Percentiles rank a stretch among this genome's conserved stretches.
Conservation (phyloP, 1,140 invertebrate species). For the Ceratosolen solmsi region DNA sequence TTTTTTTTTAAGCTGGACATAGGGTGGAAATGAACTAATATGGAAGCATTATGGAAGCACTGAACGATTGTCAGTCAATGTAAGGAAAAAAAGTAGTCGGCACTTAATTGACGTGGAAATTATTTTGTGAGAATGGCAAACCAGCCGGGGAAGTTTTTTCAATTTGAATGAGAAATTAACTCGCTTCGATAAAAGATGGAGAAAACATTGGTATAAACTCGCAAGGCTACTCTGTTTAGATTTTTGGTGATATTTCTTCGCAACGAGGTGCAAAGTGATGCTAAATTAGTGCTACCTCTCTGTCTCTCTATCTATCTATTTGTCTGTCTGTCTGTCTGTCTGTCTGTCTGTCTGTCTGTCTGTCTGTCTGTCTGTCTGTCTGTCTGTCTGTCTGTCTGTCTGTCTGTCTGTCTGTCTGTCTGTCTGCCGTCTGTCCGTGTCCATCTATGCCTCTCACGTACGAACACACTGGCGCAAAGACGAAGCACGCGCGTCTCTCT, state of each 20-base stretch:
- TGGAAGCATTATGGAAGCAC: too few species aligned
- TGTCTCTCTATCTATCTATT: not conserved
- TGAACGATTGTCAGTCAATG: too few species aligned
- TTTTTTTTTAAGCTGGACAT: not conserved
- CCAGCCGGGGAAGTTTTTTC: not conserved
- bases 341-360: not conserved
- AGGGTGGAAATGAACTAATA: too few species aligned
- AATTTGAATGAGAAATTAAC: slow-evolving; percentile 8
- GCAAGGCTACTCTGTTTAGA: not conserved
- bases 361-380: too few species aligned
- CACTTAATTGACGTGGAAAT: not conserved
- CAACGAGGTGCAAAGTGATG: slow-evolving; percentile 50
- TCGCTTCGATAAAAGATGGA: not conserved
- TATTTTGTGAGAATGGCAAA: slow-evolving; percentile 8
- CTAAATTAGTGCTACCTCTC: slow-evolving; percentile 34
- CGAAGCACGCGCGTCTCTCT: not conserved
- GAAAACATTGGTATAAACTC: not conserved
- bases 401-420: too few species aligned
- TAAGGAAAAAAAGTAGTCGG: too few species aligned
- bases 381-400: too few species aligned
- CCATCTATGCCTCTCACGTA: too few species aligned
- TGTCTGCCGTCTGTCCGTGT: too few species aligned
- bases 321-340: not conserved
- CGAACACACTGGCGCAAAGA: too few species aligned
- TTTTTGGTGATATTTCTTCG: slow-evolving; percentile 42